Evolutionary conservation across 1,140 invertebrate species (phyloP).

Genomic region (Drosophila pallidifrons): DNA sequence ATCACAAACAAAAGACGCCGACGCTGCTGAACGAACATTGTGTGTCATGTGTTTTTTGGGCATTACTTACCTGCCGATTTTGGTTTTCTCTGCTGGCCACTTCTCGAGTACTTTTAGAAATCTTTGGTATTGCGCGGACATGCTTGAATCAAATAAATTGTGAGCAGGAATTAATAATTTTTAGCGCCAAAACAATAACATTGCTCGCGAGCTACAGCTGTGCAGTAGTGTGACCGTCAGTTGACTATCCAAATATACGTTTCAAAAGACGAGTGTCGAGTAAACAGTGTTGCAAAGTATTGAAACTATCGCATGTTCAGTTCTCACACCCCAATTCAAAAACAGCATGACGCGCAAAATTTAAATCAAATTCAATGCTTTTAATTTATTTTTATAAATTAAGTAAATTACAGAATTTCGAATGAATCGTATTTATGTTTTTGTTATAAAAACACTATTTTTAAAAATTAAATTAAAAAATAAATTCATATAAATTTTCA

Average conservation of each 20-base stretch:
- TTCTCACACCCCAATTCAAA: neutral
- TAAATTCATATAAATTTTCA: too few species aligned
- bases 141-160: constrained; percentile 31
- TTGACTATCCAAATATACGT: neutral
- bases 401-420: too few species aligned
- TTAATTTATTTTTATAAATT: too few species aligned
- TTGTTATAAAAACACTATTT: too few species aligned
- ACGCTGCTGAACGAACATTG: constrained; percentile 61
- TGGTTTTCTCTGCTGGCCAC: constrained; percentile 91
- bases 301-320: neutral
- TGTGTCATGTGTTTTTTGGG: constrained; percentile 10
- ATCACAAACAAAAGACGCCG: constrained; percentile 30
- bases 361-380: neutral
- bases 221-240: neutral
- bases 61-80: constrained; percentile 89
- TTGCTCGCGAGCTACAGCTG: constrained; percentile 45
- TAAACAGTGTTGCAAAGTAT: constrained; percentile 3
- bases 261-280: neutral
- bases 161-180: constrained; percentile 9
- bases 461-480: too few species aligned
- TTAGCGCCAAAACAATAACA: constrained; percentile 54
- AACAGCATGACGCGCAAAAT: neutral
- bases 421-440: too few species aligned
- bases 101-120: constrained; percentile 91
- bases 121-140: constrained; percentile 90